phyloP scores from a whole-genome alignment of 2,113 vertebrate species.

The Cynocephalus volans region DNA sequence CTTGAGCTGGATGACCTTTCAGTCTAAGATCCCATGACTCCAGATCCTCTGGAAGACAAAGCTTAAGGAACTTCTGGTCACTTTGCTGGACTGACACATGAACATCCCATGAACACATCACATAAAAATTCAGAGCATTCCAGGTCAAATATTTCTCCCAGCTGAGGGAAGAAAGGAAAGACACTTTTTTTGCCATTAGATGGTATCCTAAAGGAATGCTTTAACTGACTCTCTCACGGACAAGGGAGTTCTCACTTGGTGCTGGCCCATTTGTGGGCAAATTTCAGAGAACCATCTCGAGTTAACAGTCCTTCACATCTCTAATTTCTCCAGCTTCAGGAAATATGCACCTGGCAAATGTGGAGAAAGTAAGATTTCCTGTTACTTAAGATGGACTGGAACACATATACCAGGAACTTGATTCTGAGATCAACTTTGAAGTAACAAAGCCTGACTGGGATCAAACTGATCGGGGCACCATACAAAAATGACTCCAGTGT shows the following conservation, averaged over 20 bases:
- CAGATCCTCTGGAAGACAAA: not conserved
- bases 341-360: not conserved
- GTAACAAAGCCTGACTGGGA: not conserved
- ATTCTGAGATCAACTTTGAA: not conserved
- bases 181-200: not conserved
- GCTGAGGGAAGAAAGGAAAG: not conserved
- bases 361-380: not conserved
- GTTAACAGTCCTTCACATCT: not conserved
- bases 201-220: not conserved
- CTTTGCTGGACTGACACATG: not conserved
- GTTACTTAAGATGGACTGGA: not conserved
- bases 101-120: not conserved
- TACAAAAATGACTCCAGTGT: not conserved
- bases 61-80: not conserved
- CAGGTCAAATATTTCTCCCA: not conserved
- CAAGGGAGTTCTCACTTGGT: not conserved
- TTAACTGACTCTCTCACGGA: not conserved
- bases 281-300: not conserved
- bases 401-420: not conserved
- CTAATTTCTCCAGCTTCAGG: slow-evolving; percentile 20
- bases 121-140: not conserved
- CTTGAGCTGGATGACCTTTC: not conserved
- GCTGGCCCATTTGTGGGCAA: not conserved
- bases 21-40: not conserved
- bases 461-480: not conserved